These are phyloP conservation scores for Serilophus lunatus DNA, from an alignment of 2,113 vertebrate genomes.

Conservation along the genomic window DNA sequence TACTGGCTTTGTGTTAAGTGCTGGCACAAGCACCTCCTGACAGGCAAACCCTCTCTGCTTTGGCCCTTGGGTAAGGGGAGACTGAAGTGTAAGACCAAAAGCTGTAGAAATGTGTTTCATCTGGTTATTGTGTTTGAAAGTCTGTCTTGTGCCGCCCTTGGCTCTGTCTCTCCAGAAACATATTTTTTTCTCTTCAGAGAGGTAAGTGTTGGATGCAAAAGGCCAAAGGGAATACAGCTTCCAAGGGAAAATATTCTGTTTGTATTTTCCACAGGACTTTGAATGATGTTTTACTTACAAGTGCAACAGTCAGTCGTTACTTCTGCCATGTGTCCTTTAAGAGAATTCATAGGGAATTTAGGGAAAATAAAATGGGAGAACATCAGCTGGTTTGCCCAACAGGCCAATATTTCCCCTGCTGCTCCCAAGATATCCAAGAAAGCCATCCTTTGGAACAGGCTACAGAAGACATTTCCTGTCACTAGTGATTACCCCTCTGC, in stretches of 20 bases:
- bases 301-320: too few relatives aligned
- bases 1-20: not conserved
- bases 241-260: not conserved
- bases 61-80: not conserved
- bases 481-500: not conserved
- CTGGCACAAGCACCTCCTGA: fast-evolving
- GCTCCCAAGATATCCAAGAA: not conserved
- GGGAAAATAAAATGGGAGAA: not conserved
- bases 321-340: not conserved
- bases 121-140: not conserved
- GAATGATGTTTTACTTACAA: not conserved
- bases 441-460: not conserved
- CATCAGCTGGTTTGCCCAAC: too few relatives aligned
- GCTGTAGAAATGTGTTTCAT: fast-evolving
- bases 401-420: not conserved
- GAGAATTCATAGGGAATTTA: not conserved
- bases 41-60: not conserved
- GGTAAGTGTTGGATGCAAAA: not conserved
- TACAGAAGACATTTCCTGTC: not conserved
- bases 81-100: not conserved
- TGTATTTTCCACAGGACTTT: not conserved
- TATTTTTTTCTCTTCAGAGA: not conserved
- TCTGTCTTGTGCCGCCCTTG: not conserved
- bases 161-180: not conserved
- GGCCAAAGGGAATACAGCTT: not conserved